phyloP scores from a whole-genome alignment of 2,797 vertebrate genomes.

The Heliangelus exortis region DNA sequence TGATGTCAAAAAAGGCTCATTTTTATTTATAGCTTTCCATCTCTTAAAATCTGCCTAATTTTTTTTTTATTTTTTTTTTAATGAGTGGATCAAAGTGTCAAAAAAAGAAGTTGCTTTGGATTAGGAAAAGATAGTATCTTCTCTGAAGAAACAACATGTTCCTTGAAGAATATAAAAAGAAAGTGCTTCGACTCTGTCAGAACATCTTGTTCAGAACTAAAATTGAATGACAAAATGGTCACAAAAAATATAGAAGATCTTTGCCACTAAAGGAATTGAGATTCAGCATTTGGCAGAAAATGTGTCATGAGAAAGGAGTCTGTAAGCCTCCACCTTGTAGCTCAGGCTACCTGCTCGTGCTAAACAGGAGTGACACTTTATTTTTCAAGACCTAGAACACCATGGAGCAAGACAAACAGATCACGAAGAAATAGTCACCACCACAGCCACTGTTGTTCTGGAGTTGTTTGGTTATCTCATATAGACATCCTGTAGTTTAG shows the following conservation, averaged over 20 bases:
- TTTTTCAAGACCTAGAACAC: neutral
- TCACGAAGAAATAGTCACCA: neutral
- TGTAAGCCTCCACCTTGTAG: neutral
- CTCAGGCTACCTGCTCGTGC: neutral
- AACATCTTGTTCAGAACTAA: neutral
- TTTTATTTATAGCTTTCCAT: neutral
- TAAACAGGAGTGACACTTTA: neutral
- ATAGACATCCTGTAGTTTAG: fast-evolving
- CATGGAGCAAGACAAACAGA: neutral
- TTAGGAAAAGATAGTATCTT: neutral
- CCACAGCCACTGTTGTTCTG: neutral
- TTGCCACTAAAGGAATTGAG: neutral
- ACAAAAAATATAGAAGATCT: neutral
- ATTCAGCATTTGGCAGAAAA: neutral
- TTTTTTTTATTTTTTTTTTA: neutral
- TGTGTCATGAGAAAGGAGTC: fast-evolving
- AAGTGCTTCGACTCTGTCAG: neutral
- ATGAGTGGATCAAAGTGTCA: neutral
- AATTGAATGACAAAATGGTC: neutral
- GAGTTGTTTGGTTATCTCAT: neutral
- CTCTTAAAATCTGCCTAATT: neutral
- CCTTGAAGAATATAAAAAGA: neutral
- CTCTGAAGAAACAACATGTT: neutral
- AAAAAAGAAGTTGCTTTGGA: neutral
- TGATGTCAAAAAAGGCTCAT: neutral